Percentiles rank a stretch among this genome's conserved stretches.
Conservation (phyloP, 2,888 invertebrate genomes). For the Chironomus riparius region DNA sequence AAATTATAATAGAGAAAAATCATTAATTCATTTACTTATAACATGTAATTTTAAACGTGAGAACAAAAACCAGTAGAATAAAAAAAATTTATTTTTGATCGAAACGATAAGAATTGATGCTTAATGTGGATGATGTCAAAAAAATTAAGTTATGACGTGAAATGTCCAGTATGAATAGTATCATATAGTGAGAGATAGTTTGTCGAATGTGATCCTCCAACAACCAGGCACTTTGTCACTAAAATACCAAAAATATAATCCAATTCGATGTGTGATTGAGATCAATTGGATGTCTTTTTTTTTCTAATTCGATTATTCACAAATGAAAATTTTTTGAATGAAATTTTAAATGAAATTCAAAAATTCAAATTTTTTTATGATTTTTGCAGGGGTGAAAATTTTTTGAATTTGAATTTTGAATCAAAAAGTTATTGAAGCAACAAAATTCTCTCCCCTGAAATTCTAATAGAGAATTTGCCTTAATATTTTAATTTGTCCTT, state of each 20-base stretch:
- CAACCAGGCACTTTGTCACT: slow-evolving; percentile 17
- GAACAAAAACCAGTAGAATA: background rate
- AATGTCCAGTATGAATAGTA: background rate
- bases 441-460: too few relatives aligned
- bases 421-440: too few relatives aligned
- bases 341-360: background rate
- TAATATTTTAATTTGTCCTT: too few relatives aligned
- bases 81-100: background rate
- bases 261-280: background rate
- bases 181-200: background rate
- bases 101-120: background rate
- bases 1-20: slow-evolving; percentile 18
- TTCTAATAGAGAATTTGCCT: too few relatives aligned
- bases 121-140: slow-evolving; percentile 8
- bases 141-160: background rate
- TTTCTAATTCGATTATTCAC: background rate
- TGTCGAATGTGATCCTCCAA: slow-evolving; percentile 7
- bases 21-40: slow-evolving; percentile 21
- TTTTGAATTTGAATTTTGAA: too few relatives aligned
- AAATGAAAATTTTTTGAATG: too few relatives aligned
- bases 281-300: background rate
- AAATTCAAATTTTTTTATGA: background rate
- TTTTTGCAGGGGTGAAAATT: background rate
- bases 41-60: background rate
- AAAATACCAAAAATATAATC: background rate